These are phyloP conservation scores for Elegia similella DNA, from an alignment of 2,888 invertebrate genomes.

Conservation along the genomic window DNA sequence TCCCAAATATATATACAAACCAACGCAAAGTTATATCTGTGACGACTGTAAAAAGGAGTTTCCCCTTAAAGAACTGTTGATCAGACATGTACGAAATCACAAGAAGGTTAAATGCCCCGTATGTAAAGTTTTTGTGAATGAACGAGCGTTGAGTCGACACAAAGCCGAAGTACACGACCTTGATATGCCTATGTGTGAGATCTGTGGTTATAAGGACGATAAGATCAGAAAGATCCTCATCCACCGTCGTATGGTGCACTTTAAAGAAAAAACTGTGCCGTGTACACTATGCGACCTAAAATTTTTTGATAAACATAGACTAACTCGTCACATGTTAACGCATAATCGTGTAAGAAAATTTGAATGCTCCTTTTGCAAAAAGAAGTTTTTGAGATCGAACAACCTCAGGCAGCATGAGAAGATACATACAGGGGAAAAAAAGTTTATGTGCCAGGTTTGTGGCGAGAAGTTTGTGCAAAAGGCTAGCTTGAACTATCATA, in stretches of 20 bases:
- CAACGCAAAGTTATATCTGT: neutral
- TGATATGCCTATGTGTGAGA: neutral
- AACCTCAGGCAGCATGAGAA: conserved; percentile 29
- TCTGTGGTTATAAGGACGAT: conserved; percentile 16
- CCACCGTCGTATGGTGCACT: conserved; percentile 17
- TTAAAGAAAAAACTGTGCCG: conserved; percentile 15
- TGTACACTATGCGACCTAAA: conserved; percentile 16
- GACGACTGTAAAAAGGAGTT: neutral
- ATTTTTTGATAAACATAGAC: conserved; percentile 1
- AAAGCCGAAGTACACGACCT: neutral
- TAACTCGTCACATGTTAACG: conserved; percentile 15
- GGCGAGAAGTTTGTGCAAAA: conserved; percentile 37
- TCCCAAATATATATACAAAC: neutral
- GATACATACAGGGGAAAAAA: conserved; percentile 31
- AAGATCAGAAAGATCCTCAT: neutral
- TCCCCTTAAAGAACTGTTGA: neutral
- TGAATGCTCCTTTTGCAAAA: conserved; percentile 14
- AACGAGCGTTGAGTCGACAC: neutral
- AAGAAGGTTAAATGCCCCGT: conserved; percentile 17
- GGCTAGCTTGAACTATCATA: conserved; percentile 35
- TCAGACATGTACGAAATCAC: neutral
- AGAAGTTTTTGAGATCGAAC: conserved; percentile 26
- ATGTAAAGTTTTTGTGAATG: conserved; percentile 13
- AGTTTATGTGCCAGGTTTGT: conserved; percentile 29
- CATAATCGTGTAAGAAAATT: conserved; percentile 19